These are phyloP conservation scores for Magallana angulata DNA, from an alignment of 1,140 invertebrate genomes.

Conservation along the genomic window DNA sequence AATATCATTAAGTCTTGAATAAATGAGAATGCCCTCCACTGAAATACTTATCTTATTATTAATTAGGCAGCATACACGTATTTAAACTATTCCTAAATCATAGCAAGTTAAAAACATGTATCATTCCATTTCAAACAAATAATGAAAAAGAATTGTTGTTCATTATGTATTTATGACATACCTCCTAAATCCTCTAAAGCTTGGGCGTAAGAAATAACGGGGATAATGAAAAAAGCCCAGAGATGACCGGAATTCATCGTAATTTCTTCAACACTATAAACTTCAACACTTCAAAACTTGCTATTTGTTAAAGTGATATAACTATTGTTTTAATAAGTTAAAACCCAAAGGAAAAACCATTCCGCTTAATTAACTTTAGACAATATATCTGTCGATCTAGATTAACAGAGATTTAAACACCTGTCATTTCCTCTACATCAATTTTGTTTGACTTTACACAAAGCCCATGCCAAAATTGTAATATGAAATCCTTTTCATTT, in stretches of 20 bases:
- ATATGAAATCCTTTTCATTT: too few relatives aligned
- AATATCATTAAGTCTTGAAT: too few relatives aligned
- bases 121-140: not conserved
- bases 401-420: not conserved
- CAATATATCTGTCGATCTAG: not conserved
- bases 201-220: not conserved
- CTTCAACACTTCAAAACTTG: too few relatives aligned
- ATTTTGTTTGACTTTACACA: not conserved
- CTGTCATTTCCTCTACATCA: conserved; percentile 1
- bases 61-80: too few relatives aligned
- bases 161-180: not conserved
- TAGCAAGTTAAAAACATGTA: too few relatives aligned
- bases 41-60: too few relatives aligned
- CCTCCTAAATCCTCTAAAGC: conserved; percentile 11
- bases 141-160: not conserved
- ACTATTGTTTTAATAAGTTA: too few relatives aligned
- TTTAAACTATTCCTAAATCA: too few relatives aligned
- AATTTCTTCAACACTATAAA: too few relatives aligned
- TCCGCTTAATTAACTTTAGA: not conserved
- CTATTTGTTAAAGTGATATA: too few relatives aligned
- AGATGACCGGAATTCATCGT: not conserved
- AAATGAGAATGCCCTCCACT: too few relatives aligned
- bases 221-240: not conserved
- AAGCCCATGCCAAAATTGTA: not conserved
- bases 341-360: not conserved